Percentiles rank a stretch among this genome's conserved stretches.
These are phyloP conservation scores for Trypoxylon attenuatum DNA, from an alignment of 2,888 invertebrate species.

Conservation along the genomic window DNA sequence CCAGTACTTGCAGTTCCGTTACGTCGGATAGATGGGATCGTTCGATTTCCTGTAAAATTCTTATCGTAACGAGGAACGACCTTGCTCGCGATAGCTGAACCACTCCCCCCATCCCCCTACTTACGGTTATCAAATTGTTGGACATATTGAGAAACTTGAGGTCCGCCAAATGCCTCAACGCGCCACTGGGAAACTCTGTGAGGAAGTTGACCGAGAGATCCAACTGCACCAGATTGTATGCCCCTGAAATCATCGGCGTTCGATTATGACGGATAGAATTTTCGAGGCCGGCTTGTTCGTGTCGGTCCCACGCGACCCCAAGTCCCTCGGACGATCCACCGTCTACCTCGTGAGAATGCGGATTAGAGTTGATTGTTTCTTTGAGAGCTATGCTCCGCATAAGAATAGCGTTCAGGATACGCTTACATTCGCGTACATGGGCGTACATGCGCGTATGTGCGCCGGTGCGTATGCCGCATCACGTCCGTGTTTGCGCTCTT, in stretches of 20 bases:
- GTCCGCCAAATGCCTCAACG: constrained; percentile 82
- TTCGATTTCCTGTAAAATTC: constrained; percentile 81
- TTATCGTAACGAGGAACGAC: neutral
- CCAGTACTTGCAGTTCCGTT: constrained; percentile 83
- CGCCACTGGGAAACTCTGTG: constrained; percentile 86
- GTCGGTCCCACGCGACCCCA: too few relatives aligned
- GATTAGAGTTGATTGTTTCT: constrained; percentile 38
- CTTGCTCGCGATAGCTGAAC: neutral
- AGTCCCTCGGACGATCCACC: too few relatives aligned
- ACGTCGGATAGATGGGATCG: constrained; percentile 83
- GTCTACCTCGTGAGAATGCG: constrained; percentile 33
- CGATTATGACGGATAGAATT: neutral
- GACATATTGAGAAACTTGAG: constrained; percentile 87
- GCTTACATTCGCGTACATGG: neutral
- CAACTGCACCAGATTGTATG: constrained; percentile 84
- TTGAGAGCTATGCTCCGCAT: constrained; percentile 29
- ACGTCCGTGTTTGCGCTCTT: neutral
- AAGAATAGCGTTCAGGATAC: neutral
- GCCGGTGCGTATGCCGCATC: too few relatives aligned
- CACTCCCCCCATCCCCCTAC: constrained; percentile 11
- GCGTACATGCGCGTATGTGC: neutral
- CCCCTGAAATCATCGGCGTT: constrained; percentile 73
- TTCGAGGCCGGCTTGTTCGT: neutral
- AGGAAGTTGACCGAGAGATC: constrained; percentile 93
- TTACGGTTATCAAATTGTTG: constrained; percentile 89